Base-by-base conservation (phyloP, 2,888 invertebrate genomes). In the Xiphydria camelus region DNA sequence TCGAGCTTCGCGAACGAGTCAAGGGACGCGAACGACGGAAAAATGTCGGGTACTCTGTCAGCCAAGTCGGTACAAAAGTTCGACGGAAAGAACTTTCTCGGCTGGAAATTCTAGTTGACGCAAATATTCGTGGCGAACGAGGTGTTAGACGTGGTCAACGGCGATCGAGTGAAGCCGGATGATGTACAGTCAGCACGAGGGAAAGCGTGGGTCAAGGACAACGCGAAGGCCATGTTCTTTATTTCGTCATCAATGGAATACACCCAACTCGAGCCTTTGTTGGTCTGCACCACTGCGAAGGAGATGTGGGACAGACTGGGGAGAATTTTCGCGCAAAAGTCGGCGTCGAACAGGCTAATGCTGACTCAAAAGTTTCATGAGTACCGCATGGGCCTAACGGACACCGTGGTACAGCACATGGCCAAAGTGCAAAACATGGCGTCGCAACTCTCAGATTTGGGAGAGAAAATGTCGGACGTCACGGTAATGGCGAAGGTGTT, bases 341-440 rank as follows among this genome's bases (percentile, higher is more conserved):
- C 52, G 5, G 56, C 46, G 31, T 29, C 47, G 4, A 51, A 39
- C 21, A 19, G 22, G 10, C 19, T 17, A 4, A 5, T 32, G 20
- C 14, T 47, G n/a, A 14, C 32, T 4, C 20, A 43, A 34, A 14
- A 34, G n/a, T 47, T 43, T n/a, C 36, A 48, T 17, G 14, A 25
- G 7, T 43, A 44, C 37, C 39, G 14, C 12, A 48, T 48, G 40
- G 18, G 29, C 2, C 22, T 45, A 10, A 49, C 37, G 15, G 60
- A 62, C 39, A 33, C 40, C 2, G 46, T 64, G 5, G 54, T 57
- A 9, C 57, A 61, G 36, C 60, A 63, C 35, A 46, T 64, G 5
- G 17, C 53, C 1, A 55, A 54, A 26, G 45, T 63, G 5, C 56
- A 64, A 45, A 61, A 57, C 33, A 29, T 63, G 37, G 61, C 58